Evolutionary conservation across 2,113 vertebrate species (phyloP), one percentile per base, ranked within the genome.

Genomic region (Aplodontia rufa): DNA sequence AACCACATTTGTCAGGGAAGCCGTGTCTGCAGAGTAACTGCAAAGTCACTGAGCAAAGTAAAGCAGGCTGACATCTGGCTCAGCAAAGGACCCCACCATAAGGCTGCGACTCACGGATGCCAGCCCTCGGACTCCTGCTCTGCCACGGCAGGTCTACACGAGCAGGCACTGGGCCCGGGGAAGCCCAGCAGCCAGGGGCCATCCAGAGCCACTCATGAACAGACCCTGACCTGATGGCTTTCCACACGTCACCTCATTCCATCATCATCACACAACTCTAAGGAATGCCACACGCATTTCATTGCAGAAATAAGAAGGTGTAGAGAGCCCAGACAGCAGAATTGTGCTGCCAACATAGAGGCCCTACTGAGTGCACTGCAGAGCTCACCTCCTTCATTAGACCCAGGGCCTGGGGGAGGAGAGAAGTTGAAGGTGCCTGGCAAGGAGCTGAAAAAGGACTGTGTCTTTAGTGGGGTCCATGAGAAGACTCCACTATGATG

Each of bases 181-280:
- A 19, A 40, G 7, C 17, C 40, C 40, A 20, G 37, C 17, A 26
- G 35, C 22, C 2, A 60, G 58, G 87, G 75, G 1, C 12, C 37
- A 2, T 3, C 26, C n/a, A n/a, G n/a, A n/a, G 35, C 1, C 26
- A 20, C 32, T 64, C 26, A 3, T 1, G 20, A 17, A 11, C 16
- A 68, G 6, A 13, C 19, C 9, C 5, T 17, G 26, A 10, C 10
- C 30, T 60, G 8, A 10, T 8, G 5, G 17, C 24, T 58, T 47
- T 19, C 12, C 19, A 20, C 9, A 1, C 0, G 30, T 24, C 6
- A 1, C 51, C n/a, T 55, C 58, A 30, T 74, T 53, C 45, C 40
- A 51, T 76, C 8, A 22, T 17, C 40, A 2, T 17, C 17, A 22
- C 64, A 26, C 74, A 79, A 84, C 5, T 60, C 32, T 10, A 51